Evolutionary conservation across 1,140 invertebrate species (phyloP), one percentile per base, ranked within the genome.

Genomic region (Physella acuta): DNA sequence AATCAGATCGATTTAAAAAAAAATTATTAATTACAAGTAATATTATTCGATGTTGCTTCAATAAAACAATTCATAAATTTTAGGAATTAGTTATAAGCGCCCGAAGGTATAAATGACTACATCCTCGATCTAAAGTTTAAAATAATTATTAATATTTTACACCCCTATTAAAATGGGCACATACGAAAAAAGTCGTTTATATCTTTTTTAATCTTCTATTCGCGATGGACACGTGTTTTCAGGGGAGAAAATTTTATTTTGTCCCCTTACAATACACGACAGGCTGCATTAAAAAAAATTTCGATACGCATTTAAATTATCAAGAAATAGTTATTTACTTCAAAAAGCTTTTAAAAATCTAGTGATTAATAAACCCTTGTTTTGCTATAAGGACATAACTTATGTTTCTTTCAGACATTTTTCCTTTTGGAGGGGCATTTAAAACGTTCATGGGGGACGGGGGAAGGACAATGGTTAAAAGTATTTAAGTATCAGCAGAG

Each of bases 141-240:
- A 11, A 5, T 33, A 11, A 33, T 17, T 33, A 8, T 31, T 3
- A 60, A 28, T 60, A 60, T 16, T 36, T 14, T 28, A 11, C 8
- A 16, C 28, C 31, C 31, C 11, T 36, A 8, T 16, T 16, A 33
- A 33, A 16, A 33, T 60, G 8, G 31, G 26, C 58, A 4, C 33
- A 11, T 36, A 8, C 24, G 33, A 31, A 16, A 60, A 28, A 8
- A 30, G 24, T 36, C 31, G 58, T 31, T 60, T 60, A 5, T 30
- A 11, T 14, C 33, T 28, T 2, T 37, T 14, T 49, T 64, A 4
- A 51, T 64, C 37, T 64, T 52, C 44, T 24, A 17, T 39, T 62
- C 4, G 34, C 28, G 31, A 51, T 53, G 44, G 44, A 52, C 44
- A 64, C 62, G 44, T 52, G 62, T 52, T 64, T 52, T 64, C 44